Conservation (phyloP, 2,113 vertebrate species). For the Jacana jacana region DNA sequence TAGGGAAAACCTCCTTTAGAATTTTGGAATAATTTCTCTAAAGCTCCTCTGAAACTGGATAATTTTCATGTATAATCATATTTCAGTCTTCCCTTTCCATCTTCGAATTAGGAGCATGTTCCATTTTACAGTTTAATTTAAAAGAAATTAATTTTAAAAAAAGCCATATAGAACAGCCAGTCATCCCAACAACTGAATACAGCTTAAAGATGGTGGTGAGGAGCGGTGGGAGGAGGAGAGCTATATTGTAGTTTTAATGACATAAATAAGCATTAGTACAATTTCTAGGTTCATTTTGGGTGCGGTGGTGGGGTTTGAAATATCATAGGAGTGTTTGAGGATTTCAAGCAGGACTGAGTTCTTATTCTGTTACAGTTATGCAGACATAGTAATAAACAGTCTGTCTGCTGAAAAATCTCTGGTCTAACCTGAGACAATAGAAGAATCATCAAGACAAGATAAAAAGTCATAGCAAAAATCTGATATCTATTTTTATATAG, state of each 20-base stretch:
- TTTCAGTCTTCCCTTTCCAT: neutral
- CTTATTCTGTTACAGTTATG: neutral
- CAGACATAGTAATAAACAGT: neutral
- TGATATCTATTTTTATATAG: neutral
- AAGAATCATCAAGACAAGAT: neutral
- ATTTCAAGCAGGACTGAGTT: neutral
- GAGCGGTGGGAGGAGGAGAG: rapidly evolving
- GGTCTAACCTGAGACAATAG: neutral
- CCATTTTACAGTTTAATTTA: neutral
- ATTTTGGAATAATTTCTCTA: neutral
- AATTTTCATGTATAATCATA: neutral
- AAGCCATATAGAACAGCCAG: neutral
- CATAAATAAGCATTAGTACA: neutral
- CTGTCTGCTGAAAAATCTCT: neutral
- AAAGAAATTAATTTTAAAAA: neutral
- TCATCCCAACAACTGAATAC: neutral
- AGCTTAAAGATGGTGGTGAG: neutral
- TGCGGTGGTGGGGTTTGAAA: neutral
- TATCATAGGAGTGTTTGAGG: neutral
- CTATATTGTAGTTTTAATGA: neutral
- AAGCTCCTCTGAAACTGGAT: neutral
- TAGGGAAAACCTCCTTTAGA: neutral
- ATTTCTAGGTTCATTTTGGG: neutral
- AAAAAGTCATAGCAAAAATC: neutral
- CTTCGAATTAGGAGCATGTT: neutral